Evolutionary conservation across 2,888 invertebrate genomes (phyloP), one percentile per base, ranked within the genome.

Genomic region (Drosophila anceps): DNA sequence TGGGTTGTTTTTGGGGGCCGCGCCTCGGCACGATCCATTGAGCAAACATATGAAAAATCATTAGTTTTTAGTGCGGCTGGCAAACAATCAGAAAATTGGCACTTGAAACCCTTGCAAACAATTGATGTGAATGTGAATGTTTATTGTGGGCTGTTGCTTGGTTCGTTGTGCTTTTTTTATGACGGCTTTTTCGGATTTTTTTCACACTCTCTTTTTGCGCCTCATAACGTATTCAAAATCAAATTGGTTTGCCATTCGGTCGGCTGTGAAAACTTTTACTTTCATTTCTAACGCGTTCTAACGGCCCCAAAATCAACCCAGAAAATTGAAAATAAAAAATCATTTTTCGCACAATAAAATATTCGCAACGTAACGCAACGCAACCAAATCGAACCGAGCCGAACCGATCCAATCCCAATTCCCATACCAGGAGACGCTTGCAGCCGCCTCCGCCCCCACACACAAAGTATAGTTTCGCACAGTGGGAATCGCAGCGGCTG

Each of bases 281-380:
- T 88, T 85, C 73, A 73, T 69, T 81, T 82, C 69, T 58, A 70
- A 46, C 68, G 63, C 66, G 57, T 18, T 76, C 76, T 66, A 63
- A 68, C 78, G 33, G 37, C 37, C 37, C 54, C 39, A 68, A 71
- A 75, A 76, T 75, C 76, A 66, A 68, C 60, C 77, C 62, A 66
- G 76, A 74, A 76, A 84, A 83, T 82, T 83, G 88, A 82, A 79
- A 89, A 88, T 79, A 90, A 90, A 86, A 91, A 90, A 87, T 86
- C 83, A 89, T 91, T 91, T 91, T 87, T 88, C 90, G 90, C 87
- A 81, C 91, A 91, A 91, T 91, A 91, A 91, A 91, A 90, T 91
- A 90, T 84, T 75, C 65, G 70, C 73, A 62, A 46, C 57, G 74
- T 29, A 73, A 53, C 62, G 68, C 29, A 73, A 71, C 46, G 46